Base-by-base conservation (phyloP, 2,888 invertebrate genomes). In the Noctua fimbriata region DNA sequence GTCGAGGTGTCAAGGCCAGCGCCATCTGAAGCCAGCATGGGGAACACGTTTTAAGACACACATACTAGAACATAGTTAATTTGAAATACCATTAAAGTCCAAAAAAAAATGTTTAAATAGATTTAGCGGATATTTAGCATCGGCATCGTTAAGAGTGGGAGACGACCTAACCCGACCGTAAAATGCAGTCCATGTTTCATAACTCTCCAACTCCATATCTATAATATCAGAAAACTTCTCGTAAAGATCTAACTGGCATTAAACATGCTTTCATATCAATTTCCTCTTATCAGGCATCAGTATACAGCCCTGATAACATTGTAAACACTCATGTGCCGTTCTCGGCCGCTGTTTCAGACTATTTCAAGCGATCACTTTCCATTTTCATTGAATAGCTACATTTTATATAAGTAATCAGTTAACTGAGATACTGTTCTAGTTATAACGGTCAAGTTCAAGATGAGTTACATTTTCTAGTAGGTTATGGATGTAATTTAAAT, bases 281-380 rank as follows among this genome's bases (percentile, higher is more conserved):
- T 65, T 49, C 72, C 70, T 78, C 82, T 91, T 93, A 94, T 94
- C 95, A 93, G 92, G 87, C 92, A 92, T 89, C 90, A 87, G 83
- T 86, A 83, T 88, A 84, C 76, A 58, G 81, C 87, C 58, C 73
- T 90, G 95, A 95, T 95, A 95, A 93, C 94, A 94, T 92, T 93
- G 94, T 95, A 93, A 94, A 95, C 93, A 94, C 82, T 75, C 85
- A 79, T 79, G 87, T 80, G 67, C 28, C 76, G 73, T 79, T 82
- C 72, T 55, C 74, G n/a, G 69, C 18, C 60, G 65, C 75, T 76
- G 41, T 80, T 77, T 76, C 49, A 81, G 18, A n/a, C 67, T 79
- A 69, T 85, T 85, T 88, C 66, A 84, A 84, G 79, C 87, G 81
- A 75, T 32, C 49, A 86, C 58, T 89, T 78, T 86, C 55, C 44